A percentile compares a stretch with the other conserved stretches of the same genome.
Conservation (phyloP, 2,113 vertebrate species). For the Ceyx cyanopectus region DNA sequence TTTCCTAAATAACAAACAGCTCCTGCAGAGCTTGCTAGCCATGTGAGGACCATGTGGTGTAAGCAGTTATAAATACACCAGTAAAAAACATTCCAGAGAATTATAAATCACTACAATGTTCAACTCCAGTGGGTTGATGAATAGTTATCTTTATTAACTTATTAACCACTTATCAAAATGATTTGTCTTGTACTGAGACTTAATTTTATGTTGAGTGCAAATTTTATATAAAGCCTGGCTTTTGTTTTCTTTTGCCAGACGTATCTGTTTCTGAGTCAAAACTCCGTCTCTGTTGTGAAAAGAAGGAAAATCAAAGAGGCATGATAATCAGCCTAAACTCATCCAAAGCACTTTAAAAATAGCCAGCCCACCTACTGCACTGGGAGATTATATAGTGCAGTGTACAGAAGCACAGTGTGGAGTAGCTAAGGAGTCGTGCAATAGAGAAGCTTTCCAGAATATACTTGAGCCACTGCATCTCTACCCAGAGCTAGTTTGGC, state of each 20-base stretch:
- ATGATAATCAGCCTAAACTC: conserved; percentile 78
- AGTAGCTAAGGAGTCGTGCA: conserved; percentile 32
- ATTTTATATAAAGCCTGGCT: conserved; percentile 41
- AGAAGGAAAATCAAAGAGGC: conserved; percentile 48
- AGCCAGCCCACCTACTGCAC: conserved; percentile 68
- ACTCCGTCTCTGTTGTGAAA: conserved; percentile 55
- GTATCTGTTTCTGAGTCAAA: conserved; percentile 51
- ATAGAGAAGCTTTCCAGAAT: conserved; percentile 27
- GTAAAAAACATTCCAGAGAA: conserved; percentile 56
- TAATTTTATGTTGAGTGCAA: conserved; percentile 5
- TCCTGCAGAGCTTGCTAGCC: conserved; percentile 44
- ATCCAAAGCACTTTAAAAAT: conserved; percentile 74
- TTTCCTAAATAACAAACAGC: conserved; percentile 55
- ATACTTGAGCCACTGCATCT: not conserved
- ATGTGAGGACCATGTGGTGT: conserved; percentile 53
- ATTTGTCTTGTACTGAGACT: conserved; percentile 6
- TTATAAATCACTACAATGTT: conserved; percentile 47
- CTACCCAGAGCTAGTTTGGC: not conserved
- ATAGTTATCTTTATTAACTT: conserved; percentile 49
- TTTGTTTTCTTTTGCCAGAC: conserved; percentile 40
- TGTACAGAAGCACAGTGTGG: conserved; percentile 36
- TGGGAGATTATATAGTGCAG: conserved; percentile 55
- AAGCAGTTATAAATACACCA: conserved; percentile 62
- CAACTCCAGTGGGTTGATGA: not conserved
- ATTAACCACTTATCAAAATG: conserved; percentile 51